These are phyloP conservation scores for Agraylea sexmaculata DNA, from an alignment of 1,140 invertebrate species.

Conservation along the genomic window DNA sequence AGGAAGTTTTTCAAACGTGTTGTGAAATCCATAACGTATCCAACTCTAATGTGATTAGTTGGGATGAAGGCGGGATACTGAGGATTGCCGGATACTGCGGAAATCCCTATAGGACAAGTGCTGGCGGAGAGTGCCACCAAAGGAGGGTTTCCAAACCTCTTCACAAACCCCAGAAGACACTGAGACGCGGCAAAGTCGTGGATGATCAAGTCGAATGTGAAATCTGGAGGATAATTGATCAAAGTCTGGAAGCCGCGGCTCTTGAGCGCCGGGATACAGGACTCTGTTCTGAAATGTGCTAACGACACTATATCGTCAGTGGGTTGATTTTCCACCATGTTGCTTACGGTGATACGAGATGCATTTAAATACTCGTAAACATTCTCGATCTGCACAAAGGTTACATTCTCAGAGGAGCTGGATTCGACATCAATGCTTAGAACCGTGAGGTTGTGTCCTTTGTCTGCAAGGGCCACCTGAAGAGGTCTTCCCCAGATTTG, in stretches of 20 bases:
- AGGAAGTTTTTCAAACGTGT: constrained; percentile 24
- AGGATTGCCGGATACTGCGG: constrained; percentile 16
- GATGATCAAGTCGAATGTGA: constrained; percentile 23
- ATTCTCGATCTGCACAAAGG: constrained; percentile 21
- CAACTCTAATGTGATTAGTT: constrained; percentile 11
- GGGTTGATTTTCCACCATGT: constrained; percentile 9
- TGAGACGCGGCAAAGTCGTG: constrained; percentile 21
- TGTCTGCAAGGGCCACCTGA: constrained; percentile 15
- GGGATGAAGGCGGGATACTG: constrained; percentile 16
- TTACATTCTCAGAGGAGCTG: constrained; percentile 15
- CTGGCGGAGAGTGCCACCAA: constrained; percentile 15
- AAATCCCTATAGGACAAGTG: constrained; percentile 19
- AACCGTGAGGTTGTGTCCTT: constrained; percentile 22
- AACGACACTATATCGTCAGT: constrained; percentile 11
- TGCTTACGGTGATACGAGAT: constrained; percentile 1
- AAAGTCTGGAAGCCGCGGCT: constrained; percentile 14
- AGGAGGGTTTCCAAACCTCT: constrained; percentile 20
- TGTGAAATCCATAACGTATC: constrained; percentile 23
- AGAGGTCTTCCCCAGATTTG: constrained; percentile 19
- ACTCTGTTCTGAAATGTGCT: constrained; percentile 15
- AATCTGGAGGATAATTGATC: constrained; percentile 18
- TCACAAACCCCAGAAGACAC: constrained; percentile 20
- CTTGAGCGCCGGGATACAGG: constrained; percentile 14
- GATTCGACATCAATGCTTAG: constrained; percentile 19
- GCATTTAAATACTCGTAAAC: constrained; percentile 14